Evolutionary conservation across 2,113 vertebrate species (phyloP).

Genomic region (Euleptes europaea): DNA sequence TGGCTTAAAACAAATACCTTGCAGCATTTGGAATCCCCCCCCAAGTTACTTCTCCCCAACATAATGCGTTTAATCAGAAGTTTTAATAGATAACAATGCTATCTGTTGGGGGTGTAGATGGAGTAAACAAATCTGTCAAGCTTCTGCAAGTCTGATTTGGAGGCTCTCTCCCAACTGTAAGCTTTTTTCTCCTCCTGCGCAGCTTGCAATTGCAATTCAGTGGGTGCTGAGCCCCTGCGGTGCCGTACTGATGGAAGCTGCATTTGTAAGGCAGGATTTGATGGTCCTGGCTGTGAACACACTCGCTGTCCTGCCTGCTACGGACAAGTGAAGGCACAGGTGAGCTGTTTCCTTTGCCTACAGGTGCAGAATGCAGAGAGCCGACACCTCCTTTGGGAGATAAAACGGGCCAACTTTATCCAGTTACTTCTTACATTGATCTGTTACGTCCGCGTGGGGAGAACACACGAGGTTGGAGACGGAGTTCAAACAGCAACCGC

Average conservation of each 20-base stretch:
- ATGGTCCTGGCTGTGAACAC: constrained; percentile 81
- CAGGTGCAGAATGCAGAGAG: too few species aligned
- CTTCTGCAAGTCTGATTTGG: neutral
- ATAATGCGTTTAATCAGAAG: neutral
- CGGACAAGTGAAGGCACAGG: constrained; percentile 81
- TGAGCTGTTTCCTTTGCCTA: constrained; percentile 44
- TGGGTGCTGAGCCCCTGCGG: constrained; percentile 69
- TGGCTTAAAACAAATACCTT: too few species aligned
- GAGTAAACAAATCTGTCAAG: too few species aligned
- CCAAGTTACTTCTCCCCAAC: too few species aligned
- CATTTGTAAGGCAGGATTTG: constrained; percentile 82
- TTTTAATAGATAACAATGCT: neutral
- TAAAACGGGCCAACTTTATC: too few species aligned
- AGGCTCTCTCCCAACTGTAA: neutral
- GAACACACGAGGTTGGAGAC: too few species aligned
- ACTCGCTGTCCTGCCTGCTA: constrained; percentile 87
- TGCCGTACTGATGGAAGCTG: constrained; percentile 84
- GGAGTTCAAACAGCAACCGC: too few species aligned
- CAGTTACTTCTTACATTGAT: too few species aligned
- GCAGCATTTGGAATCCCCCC: too few species aligned
- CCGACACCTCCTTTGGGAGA: too few species aligned
- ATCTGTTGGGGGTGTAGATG: neutral
- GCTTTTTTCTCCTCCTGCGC: constrained; percentile 2
- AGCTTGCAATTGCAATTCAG: constrained; percentile 84
- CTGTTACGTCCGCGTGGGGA: too few species aligned